phyloP scores from a whole-genome alignment of 2,113 vertebrate species.

The Nerophis lumbriciformis region DNA sequence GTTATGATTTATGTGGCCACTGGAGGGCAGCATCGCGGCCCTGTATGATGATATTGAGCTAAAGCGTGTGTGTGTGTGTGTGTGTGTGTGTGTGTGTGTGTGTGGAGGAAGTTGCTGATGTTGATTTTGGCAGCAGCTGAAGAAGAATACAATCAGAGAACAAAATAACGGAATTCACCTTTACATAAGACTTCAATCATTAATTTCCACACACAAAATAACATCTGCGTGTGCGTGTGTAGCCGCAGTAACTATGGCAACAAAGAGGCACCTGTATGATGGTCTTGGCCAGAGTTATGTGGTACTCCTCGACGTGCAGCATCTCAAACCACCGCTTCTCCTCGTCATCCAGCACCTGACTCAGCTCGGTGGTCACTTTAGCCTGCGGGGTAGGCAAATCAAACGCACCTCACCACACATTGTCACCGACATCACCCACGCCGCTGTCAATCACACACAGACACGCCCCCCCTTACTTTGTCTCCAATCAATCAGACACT shows the following conservation, averaged over 20 bases:
- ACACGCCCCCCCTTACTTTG: background rate
- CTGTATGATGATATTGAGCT: background rate
- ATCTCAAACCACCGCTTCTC: conserved; percentile 68
- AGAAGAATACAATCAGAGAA: conserved; percentile 32
- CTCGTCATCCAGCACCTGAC: conserved; percentile 69
- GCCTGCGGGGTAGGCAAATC: conserved; percentile 43
- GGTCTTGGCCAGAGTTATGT: conserved; percentile 63
- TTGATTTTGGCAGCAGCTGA: conserved; percentile 43
- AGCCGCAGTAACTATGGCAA: conserved; percentile 8
- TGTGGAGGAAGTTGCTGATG: conserved; percentile 28
- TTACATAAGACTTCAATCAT: conserved; percentile 17
- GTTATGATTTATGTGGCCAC: conserved; percentile 6
- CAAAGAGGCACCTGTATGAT: conserved; percentile 69
- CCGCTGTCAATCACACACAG: background rate
- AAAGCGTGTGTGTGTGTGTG: conserved; percentile 1
- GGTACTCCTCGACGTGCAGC: conserved; percentile 56
- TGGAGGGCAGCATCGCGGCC: conserved; percentile 16
- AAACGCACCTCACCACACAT: conserved; percentile 7
- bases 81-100: conserved; percentile 17
- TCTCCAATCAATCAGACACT: background rate
- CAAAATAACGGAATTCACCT: conserved; percentile 20
- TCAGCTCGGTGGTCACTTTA: conserved; percentile 67
- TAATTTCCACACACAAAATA: background rate
- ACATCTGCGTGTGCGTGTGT: background rate
- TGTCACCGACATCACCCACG: no score